Base-by-base conservation (phyloP, 2,113 vertebrate species). In the Callionymus lyra region DNA sequence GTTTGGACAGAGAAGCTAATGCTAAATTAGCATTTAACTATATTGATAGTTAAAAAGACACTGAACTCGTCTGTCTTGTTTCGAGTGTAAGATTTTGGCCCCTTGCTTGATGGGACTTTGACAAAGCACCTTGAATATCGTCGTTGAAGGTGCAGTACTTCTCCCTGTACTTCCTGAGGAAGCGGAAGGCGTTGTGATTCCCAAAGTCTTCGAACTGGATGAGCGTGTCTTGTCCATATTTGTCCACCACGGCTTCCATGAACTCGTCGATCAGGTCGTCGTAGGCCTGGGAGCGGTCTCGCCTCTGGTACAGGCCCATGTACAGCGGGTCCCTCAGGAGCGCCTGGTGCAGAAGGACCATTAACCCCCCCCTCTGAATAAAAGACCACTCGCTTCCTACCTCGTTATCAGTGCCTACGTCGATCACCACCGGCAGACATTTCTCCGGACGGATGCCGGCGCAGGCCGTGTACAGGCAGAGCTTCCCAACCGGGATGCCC, bases 161-260 rank as follows among this genome's bases (percentile, higher is more conserved):
- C 69, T 98, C 88, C 41, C 88, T 74, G 67, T 97, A 99, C 52
- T 90, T 97, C 38, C 89, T 85, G 9, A 98, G 72, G 52, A 99
- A 94, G 3, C 93, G 87, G 69, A 97, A 98, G 1, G 95, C 95
- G 0, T 99, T 99, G 82, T 95, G 92, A 81, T 99, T 99, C 15
- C 95, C 95, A 50, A 99, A 99, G 75, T 99, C 94, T 53, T 99
- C 95, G 69, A 98, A 98, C 17, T 99, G 95, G 72, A 97, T 99
- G 10, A 99, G 88, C 0, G 91, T 95, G 73, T 88, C 89, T 76
- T 88, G 93, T 31, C 93, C 94, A 0, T 97, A 98, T 82, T 93
- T 93, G 38, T 91, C 87, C 33, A 91, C 91, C 10, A 99, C 88
- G 16, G 93, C 94, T 37, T 95, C 91, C 94, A 99, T 99, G 41